Percentiles rank a stretch among this genome's conserved stretches.
Evolutionary conservation across 1,140 invertebrate genomes (phyloP).

Genomic region (Aplysia californica): DNA sequence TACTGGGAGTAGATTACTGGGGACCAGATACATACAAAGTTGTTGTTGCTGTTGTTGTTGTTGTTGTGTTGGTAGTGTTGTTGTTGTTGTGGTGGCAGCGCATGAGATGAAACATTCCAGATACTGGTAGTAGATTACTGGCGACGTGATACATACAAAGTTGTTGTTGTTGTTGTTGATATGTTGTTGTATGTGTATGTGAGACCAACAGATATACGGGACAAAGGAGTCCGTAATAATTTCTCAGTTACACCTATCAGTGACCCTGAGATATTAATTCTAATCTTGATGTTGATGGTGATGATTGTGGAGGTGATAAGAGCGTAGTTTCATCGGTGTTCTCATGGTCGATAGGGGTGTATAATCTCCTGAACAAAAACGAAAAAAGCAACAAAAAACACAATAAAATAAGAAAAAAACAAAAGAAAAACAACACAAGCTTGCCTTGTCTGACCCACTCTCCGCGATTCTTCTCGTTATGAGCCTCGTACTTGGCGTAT

Average conservation of each 20-base stretch:
- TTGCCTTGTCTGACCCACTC: constrained; percentile 67
- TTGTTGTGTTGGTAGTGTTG: not conserved
- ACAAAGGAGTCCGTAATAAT: too few relatives aligned
- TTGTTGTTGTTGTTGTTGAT: not conserved
- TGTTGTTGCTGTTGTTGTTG: not conserved
- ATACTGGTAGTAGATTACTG: constrained; percentile 63
- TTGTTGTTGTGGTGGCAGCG: constrained; percentile 42
- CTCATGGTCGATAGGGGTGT: too few relatives aligned
- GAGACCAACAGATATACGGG: too few relatives aligned
- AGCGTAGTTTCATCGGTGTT: too few relatives aligned
- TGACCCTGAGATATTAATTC: too few relatives aligned
- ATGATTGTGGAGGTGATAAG: not conserved
- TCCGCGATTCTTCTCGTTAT: constrained; percentile 45
- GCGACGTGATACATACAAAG: constrained; percentile 14
- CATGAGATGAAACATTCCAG: constrained; percentile 67
- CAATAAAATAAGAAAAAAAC: too few relatives aligned
- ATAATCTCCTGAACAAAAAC: too few relatives aligned
- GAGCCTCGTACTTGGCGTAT: constrained; percentile 57
- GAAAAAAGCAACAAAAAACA: too few relatives aligned
- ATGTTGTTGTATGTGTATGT: not conserved
- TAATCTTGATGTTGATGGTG: not conserved
- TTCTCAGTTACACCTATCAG: too few relatives aligned
- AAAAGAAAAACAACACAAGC: too few relatives aligned
- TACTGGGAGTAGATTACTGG: constrained; percentile 64
- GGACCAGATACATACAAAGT: constrained; percentile 1